Evolutionary conservation across 2,888 invertebrate genomes (phyloP).

Genomic region (Bembecia ichneumoniformis): DNA sequence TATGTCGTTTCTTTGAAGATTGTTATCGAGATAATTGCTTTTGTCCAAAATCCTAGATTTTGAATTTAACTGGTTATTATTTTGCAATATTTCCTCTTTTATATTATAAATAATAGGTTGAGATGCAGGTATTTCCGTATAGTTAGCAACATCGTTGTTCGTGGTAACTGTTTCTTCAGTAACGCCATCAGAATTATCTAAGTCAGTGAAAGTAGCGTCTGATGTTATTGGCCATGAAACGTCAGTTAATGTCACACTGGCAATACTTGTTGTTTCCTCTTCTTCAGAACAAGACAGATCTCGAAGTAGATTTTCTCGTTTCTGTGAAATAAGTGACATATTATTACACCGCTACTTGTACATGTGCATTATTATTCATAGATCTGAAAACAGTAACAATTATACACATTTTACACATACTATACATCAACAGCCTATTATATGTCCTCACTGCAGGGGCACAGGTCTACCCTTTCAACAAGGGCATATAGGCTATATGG

Average conservation of each 20-base stretch:
- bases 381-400: background rate
- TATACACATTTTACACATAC: no score
- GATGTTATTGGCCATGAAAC: conserved; percentile 29
- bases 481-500: no score
- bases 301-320: conserved; percentile 73
- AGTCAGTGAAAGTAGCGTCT: conserved; percentile 32
- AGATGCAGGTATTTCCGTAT: conserved; percentile 18
- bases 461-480: no score
- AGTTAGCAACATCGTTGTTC: conserved; percentile 34
- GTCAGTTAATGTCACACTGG: conserved; percentile 23
- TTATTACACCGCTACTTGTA: no score
- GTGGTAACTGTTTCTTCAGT: conserved; percentile 38
- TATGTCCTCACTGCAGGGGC: no score
- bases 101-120: conserved; percentile 14
- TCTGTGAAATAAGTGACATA: conserved; percentile 43
- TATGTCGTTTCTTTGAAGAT: conserved; percentile 50
- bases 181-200: conserved; percentile 34
- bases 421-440: no score
- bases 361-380: background rate
- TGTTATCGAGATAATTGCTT: conserved; percentile 29
- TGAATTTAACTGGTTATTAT: conserved; percentile 17
- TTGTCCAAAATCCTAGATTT: conserved; percentile 21
- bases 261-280: conserved; percentile 44
- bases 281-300: conserved; percentile 73
- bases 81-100: background rate